phyloP scores from a whole-genome alignment of 2,797 vertebrate species.

The Sebastes matsubarae region DNA sequence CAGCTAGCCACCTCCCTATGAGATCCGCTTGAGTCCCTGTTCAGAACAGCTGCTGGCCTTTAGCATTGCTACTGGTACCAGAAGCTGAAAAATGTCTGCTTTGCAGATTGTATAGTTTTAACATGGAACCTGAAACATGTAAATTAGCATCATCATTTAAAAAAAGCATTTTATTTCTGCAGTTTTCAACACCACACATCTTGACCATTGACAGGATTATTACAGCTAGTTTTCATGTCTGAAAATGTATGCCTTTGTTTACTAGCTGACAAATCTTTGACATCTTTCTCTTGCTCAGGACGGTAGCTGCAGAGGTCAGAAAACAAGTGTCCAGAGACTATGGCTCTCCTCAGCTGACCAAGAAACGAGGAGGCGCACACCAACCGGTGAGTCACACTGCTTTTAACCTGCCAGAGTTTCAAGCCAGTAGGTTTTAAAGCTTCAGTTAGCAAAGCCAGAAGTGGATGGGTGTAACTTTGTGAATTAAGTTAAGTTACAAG shows the following conservation, averaged over 20 bases:
- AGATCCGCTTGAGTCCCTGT: conserved; percentile 38
- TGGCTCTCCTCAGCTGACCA: conserved; percentile 90
- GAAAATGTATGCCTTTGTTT: background rate
- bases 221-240: background rate
- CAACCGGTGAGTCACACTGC: conserved; percentile 83
- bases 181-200: background rate
- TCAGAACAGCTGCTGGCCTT: conserved; percentile 66
- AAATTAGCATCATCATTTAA: background rate
- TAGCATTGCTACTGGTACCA: conserved; percentile 32
- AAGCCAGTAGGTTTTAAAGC: conserved; percentile 4
- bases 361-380: conserved; percentile 84
- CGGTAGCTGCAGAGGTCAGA: conserved; percentile 90
- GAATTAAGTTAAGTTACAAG: background rate
- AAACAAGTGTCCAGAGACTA: conserved; percentile 93
- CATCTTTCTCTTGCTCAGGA: conserved; percentile 73
- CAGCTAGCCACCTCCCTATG: conserved; percentile 55
- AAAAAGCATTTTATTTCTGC: background rate
- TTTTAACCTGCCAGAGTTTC: conserved; percentile 28
- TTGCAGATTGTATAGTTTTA: background rate
- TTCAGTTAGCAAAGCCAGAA: background rate
- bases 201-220: background rate
- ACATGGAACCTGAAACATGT: background rate
- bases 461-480: conserved; percentile 21
- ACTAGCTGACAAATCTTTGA: background rate
- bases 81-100: conserved; percentile 11